Evolutionary conservation across 2,113 vertebrate species (phyloP).

Genomic region (Laticauda laticaudata): DNA sequence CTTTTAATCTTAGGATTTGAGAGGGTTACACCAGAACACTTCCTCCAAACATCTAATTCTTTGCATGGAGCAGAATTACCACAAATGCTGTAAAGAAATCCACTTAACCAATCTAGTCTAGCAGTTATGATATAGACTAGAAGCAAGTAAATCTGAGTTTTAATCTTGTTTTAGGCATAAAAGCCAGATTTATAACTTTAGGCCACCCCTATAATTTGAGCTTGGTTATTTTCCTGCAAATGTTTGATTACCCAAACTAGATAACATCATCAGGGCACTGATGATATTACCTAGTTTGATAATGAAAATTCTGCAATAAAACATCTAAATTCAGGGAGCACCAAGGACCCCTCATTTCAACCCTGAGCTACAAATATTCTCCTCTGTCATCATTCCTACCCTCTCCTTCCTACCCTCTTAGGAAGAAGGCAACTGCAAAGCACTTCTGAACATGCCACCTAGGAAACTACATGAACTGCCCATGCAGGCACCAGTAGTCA

Average conservation of each 20-base stretch:
- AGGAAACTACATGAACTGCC: background rate
- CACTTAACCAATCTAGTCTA: background rate
- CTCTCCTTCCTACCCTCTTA: background rate
- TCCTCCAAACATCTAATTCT: background rate
- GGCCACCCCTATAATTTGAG: background rate
- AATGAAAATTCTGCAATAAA: background rate
- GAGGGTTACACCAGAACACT: background rate
- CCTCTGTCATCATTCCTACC: background rate
- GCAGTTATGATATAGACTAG: background rate
- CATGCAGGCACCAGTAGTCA: background rate
- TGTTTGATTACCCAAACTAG: background rate
- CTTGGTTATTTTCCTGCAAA: background rate
- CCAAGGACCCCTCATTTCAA: background rate
- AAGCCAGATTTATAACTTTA: background rate
- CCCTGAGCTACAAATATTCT: background rate
- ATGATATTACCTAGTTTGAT: background rate
- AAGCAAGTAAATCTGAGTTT: background rate
- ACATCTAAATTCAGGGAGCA: background rate
- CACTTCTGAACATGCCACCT: background rate
- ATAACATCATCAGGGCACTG: background rate
- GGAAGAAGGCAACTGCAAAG: background rate
- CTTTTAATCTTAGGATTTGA: background rate
- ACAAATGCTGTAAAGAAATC: background rate
- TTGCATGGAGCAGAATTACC: background rate
- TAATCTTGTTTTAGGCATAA: background rate